Conservation (phyloP, 2,888 invertebrate genomes). For the Adelognathus sp. region DNA sequence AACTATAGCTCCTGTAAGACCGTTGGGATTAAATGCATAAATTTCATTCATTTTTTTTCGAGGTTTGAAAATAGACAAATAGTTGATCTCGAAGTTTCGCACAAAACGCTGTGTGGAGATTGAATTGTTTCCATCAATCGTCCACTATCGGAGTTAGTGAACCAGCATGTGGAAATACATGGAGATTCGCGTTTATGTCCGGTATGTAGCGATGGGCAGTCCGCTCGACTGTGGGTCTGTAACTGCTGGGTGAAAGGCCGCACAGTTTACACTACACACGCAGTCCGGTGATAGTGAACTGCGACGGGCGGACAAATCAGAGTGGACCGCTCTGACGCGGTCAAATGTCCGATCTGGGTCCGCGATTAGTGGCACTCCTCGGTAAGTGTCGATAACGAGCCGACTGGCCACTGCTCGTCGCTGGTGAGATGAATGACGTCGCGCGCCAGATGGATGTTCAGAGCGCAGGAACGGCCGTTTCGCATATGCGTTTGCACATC, state of each 20-base stretch:
- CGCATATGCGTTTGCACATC: not conserved
- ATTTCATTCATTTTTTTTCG: too few relatives aligned
- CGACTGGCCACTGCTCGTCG: constrained; percentile 32
- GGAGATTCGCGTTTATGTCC: constrained; percentile 13
- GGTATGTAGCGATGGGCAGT: constrained; percentile 9
- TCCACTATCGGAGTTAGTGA: not conserved
- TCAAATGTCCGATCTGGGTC: constrained; percentile 42
- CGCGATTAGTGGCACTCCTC: constrained; percentile 52
- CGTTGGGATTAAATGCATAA: too few relatives aligned
- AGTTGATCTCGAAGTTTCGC: too few relatives aligned
- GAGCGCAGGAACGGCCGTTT: not conserved
- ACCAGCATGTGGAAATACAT: constrained; percentile 2
- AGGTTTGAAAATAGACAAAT: too few relatives aligned
- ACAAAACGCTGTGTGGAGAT: too few relatives aligned
- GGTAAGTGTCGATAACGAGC: constrained; percentile 56
- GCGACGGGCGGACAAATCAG: constrained; percentile 7
- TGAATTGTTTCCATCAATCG: not conserved
- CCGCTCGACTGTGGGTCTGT: constrained; percentile 35
- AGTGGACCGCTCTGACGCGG: constrained; percentile 28
- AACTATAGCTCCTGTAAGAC: too few relatives aligned
- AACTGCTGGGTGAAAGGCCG: constrained; percentile 42
- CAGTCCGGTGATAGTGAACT: constrained; percentile 21
- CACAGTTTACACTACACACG: constrained; percentile 6
- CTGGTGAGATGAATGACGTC: constrained; percentile 30
- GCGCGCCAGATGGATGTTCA: not conserved